Conservation (phyloP, 1,140 invertebrate species). For the Drosophila sechellia region DNA sequence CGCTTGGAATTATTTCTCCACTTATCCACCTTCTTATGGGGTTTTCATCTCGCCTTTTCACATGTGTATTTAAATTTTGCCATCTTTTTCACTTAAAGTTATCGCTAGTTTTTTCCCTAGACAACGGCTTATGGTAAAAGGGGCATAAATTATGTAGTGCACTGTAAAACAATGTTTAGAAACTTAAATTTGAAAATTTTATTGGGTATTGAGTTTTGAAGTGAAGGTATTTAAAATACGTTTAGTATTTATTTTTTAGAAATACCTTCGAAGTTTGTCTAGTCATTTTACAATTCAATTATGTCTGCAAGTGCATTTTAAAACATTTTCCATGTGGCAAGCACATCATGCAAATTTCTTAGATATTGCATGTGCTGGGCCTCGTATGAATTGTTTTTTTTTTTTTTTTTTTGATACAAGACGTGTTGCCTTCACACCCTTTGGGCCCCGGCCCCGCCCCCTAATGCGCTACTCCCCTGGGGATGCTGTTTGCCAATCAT, state of each 20-base stretch:
- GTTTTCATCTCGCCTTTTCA: conserved; percentile 26
- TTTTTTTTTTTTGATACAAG: conserved; percentile 2
- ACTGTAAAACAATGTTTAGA: neutral
- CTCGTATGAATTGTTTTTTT: neutral
- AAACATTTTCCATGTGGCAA: conserved; percentile 68
- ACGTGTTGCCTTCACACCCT: conserved; percentile 27
- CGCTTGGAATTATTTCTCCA: conserved; percentile 32
- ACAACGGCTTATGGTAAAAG: conserved; percentile 27
- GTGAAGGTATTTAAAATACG: too few species aligned
- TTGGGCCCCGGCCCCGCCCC: conserved; percentile 4
- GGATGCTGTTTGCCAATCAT: conserved; percentile 69
- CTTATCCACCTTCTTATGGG: conserved; percentile 10
- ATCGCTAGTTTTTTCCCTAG: conserved; percentile 29
- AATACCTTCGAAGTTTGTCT: neutral
- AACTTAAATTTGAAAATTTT: neutral
- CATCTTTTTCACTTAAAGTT: conserved; percentile 10
- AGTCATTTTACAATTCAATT: neutral
- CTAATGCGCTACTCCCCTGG: conserved; percentile 2
- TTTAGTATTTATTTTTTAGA: neutral
- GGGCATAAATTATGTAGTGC: conserved; percentile 10
- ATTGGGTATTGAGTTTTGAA: too few species aligned
- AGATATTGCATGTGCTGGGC: conserved; percentile 39
- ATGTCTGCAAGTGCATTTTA: conserved; percentile 36
- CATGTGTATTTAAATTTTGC: conserved; percentile 37
- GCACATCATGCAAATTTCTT: conserved; percentile 68